These are phyloP conservation scores for Toxotes lorentzi DNA, from an alignment of 2,797 vertebrate genomes.

Conservation along the genomic window DNA sequence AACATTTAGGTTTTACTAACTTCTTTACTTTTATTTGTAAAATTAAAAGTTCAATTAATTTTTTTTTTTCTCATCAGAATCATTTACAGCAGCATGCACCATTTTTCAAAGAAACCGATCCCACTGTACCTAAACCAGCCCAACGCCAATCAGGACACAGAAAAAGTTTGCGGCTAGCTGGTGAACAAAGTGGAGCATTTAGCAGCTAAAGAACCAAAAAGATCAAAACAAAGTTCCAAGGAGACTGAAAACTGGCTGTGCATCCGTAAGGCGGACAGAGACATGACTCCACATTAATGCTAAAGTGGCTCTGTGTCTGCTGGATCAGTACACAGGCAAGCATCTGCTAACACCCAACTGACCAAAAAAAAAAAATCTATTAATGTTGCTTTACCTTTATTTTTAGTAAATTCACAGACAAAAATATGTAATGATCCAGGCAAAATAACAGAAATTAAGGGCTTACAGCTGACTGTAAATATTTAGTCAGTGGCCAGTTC, in stretches of 20 bases:
- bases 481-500: background rate
- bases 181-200: background rate
- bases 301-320: background rate
- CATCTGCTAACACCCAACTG: background rate
- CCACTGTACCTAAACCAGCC: background rate
- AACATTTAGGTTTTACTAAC: background rate
- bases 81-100: background rate
- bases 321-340: background rate
- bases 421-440: background rate
- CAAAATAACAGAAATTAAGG: background rate
- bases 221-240: background rate
- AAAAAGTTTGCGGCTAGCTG: background rate
- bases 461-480: slow-evolving; percentile 1
- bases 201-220: background rate
- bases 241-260: background rate
- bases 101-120: background rate
- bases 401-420: background rate
- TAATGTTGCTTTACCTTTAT: background rate
- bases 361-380: background rate
- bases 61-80: background rate
- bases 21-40: background rate
- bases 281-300: background rate
- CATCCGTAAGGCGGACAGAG: background rate
- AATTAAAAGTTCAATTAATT: background rate
- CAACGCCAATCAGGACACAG: background rate